Percentiles rank a stretch among this genome's conserved stretches.
Conservation (phyloP, 2,888 invertebrate genomes). For the Scotopteryx bipunctaria region DNA sequence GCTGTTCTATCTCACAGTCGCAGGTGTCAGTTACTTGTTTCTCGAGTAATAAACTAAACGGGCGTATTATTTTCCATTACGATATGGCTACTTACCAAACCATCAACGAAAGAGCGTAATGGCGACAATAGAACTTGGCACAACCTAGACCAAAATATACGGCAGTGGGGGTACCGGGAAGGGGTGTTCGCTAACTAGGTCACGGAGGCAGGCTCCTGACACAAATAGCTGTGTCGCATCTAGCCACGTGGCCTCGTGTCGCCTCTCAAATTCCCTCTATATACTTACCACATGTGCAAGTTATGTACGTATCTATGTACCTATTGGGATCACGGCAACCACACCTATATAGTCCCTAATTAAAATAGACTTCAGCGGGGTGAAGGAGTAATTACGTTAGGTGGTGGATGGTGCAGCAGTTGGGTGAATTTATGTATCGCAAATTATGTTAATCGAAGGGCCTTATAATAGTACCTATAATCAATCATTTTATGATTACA, state of each 20-base stretch:
- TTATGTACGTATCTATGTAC: slow-evolving; percentile 24
- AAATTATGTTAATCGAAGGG: no score
- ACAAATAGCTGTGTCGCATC: slow-evolving; percentile 75
- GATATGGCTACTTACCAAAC: slow-evolving; percentile 30
- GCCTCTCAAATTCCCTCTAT: slow-evolving; percentile 54
- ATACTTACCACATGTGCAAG: slow-evolving; percentile 29
- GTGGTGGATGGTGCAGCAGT: background rate
- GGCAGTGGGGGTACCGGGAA: slow-evolving; percentile 59
- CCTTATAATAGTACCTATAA: no score
- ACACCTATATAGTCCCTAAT: slow-evolving; percentile 4
- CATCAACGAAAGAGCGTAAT: slow-evolving; percentile 42
- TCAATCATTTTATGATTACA: no score
- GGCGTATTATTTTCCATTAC: slow-evolving; percentile 19
- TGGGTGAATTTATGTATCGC: background rate
- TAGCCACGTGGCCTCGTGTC: slow-evolving; percentile 68
- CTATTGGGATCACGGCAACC: slow-evolving; percentile 12
- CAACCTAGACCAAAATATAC: slow-evolving; percentile 77
- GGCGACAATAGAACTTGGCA: slow-evolving; percentile 54
- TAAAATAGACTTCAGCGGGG: slow-evolving; percentile 9
- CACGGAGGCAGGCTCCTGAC: slow-evolving; percentile 81
- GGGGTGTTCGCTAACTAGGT: slow-evolving; percentile 73
- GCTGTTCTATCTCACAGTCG: background rate
- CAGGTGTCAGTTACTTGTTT: background rate
- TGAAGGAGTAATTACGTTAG: slow-evolving; percentile 5
- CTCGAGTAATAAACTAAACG: background rate